Base-by-base conservation (phyloP, 2,888 invertebrate genomes). In the Tenthredo mesomela region DNA sequence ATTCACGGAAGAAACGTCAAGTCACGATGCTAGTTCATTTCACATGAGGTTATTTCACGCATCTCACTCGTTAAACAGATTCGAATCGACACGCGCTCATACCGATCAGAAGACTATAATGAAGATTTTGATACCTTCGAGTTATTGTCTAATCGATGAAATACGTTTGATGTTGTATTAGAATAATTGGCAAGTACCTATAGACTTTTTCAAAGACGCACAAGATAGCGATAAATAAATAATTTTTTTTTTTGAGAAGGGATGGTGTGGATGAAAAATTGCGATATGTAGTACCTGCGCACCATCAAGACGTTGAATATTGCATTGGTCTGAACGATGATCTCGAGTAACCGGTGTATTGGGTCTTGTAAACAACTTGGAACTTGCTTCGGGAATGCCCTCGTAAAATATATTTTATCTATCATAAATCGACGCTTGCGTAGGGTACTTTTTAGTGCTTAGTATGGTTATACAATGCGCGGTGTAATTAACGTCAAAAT, bases 401-500 rank as follows among this genome's bases (percentile, higher is more conserved):
- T 91, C 92, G 91, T 93, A 93, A 93, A 93, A 90, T 92, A 92
- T 90, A 90, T 92, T 92, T 92, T 92, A 93, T 93, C 92, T 91
- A 92, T 92, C 92, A 92, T 92, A 92, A 93, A 92, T 93, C 93
- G 93, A 92, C 92, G 92, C 89, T 86, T 89, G 90, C 90, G 61
- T 61, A 37, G 21, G 21, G 21, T 89, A 90, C 92, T 92, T 92
- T 92, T 91, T 91, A 91, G 90, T 89, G 84, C 87, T 29, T 29
- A 86, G 88, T 87, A 75, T 78, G 87, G 89, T 91, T 90, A 89
- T 90, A 93, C 92, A 92, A 92, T 92, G 67, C 67, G 92, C 91
- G 90, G 92, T 92, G 92, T 92, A 93, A 92, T 93, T 93, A 93
- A 93, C 93, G 93, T 92, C 92, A 92, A 91, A 91, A 91, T 88